A percentile compares a stretch with the other conserved stretches of the same genome.
Conservation (phyloP, 35 echinoderm and acorn worm genomes). For the Heliocidaris tuberculata region DNA sequence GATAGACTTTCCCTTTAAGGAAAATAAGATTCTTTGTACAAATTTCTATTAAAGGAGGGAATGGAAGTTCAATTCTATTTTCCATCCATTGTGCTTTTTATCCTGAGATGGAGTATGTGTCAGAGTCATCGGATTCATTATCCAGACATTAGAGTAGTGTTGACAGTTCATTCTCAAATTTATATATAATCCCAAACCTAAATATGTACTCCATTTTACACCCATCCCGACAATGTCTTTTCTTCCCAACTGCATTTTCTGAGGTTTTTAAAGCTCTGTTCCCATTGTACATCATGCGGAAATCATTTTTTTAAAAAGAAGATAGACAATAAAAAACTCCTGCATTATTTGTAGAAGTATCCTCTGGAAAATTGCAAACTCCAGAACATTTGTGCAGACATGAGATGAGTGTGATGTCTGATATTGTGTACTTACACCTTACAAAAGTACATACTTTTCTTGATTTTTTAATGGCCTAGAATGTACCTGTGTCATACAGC, state of each 20-base stretch:
- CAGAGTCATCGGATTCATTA: neutral
- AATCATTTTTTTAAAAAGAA: neutral
- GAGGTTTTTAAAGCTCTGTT: neutral
- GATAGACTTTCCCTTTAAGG: neutral
- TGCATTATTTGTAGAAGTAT: no score
- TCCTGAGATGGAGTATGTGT: neutral
- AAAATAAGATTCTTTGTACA: neutral
- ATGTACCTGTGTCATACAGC: no score
- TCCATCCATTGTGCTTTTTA: neutral
- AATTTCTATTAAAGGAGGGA: neutral
- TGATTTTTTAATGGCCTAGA: no score
- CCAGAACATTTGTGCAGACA: no score
- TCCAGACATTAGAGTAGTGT: neutral
- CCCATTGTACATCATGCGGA: neutral
- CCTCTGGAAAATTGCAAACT: no score
- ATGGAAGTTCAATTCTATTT: neutral
- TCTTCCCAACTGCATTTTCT: neutral
- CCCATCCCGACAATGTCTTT: neutral
- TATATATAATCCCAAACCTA: neutral
- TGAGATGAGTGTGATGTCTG: no score
- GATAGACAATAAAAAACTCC: no score
- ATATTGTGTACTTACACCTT: no score
- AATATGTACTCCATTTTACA: conserved; percentile 1
- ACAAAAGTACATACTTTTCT: no score
- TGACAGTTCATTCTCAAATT: neutral